Evolutionary conservation across 2,797 vertebrate species (phyloP).

Genomic region (Pampus argenteus): DNA sequence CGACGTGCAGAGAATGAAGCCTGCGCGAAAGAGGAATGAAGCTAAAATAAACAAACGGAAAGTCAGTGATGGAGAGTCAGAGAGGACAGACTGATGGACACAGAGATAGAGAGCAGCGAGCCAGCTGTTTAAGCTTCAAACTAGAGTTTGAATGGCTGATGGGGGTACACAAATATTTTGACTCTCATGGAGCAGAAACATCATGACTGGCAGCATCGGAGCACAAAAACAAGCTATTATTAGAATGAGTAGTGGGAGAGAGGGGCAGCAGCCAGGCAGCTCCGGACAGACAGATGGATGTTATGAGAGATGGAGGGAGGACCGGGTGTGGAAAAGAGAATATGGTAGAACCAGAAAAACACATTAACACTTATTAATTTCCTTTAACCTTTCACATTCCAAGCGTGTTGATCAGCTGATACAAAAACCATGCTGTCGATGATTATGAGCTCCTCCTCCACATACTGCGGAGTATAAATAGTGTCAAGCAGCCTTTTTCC

Average conservation of each 20-base stretch:
- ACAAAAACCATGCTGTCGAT: background rate
- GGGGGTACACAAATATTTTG: conserved; percentile 33
- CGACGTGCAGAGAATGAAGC: background rate
- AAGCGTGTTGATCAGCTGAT: too few species aligned
- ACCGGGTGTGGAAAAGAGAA: background rate
- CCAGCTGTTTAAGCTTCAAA: background rate
- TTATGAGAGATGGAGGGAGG: conserved; percentile 19
- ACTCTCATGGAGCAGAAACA: conserved; percentile 24
- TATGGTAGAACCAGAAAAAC: conserved; percentile 11
- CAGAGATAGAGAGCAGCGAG: background rate
- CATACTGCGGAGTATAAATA: too few species aligned
- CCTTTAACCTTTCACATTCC: background rate
- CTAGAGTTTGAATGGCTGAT: too few species aligned
- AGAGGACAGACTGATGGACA: too few species aligned
- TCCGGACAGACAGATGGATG: conserved; percentile 32
- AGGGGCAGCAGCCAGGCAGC: conserved; percentile 18
- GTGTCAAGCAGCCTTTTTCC: too few species aligned
- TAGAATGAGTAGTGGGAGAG: conserved; percentile 40
- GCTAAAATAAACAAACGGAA: too few species aligned
- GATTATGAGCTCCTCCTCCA: background rate
- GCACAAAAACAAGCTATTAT: conserved; percentile 50
- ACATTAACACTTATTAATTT: background rate
- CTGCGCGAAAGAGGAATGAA: background rate
- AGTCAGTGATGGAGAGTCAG: too few species aligned
- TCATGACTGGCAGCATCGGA: conserved; percentile 10